A percentile compares a stretch with the other conserved stretches of the same genome.
phyloP scores from a whole-genome alignment of 2,797 vertebrate genomes.

The Menidia menidia region DNA sequence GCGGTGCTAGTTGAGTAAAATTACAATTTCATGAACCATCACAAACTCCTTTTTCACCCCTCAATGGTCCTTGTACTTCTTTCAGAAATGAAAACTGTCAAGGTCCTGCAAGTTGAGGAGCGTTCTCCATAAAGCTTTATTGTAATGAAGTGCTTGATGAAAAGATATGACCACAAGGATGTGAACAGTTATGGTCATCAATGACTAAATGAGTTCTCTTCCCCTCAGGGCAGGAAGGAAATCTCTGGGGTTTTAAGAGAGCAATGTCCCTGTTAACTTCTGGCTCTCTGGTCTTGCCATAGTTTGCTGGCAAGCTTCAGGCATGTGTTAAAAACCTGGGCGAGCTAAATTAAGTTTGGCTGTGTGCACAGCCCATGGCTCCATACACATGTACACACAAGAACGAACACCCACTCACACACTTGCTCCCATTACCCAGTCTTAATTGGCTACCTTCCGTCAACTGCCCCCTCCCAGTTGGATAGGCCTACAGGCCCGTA shows the following conservation, averaged over 20 bases:
- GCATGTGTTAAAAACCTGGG: constrained; percentile 76
- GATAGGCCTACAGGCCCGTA: constrained; percentile 72
- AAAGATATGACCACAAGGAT: constrained; percentile 75
- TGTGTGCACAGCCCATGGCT: constrained; percentile 79
- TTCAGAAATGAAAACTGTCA: constrained; percentile 56
- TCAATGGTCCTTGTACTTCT: constrained; percentile 30
- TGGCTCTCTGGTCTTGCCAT: constrained; percentile 69
- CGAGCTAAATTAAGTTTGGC: constrained; percentile 83
- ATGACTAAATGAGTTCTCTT: constrained; percentile 78
- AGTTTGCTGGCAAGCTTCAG: constrained; percentile 72
- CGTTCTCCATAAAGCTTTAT: constrained; percentile 74
- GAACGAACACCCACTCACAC: constrained; percentile 37
- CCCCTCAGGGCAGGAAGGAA: constrained; percentile 54
- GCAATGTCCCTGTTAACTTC: constrained; percentile 75
- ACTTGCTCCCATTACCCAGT: constrained; percentile 77
- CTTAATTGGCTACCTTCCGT: constrained; percentile 81
- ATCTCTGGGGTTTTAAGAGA: constrained; percentile 69
- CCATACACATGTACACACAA: constrained; percentile 47
- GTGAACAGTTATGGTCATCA: constrained; percentile 78
- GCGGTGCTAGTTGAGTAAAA: constrained; percentile 36
- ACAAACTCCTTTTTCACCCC: constrained; percentile 40
- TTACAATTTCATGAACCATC: constrained; percentile 51
- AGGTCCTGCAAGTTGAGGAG: constrained; percentile 68
- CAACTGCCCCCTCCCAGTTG: constrained; percentile 65
- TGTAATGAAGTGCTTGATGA: constrained; percentile 74